Percentiles rank a stretch among this genome's conserved stretches.
Conservation (phyloP, 2,888 invertebrate genomes). For the Eupithecia centaureata region DNA sequence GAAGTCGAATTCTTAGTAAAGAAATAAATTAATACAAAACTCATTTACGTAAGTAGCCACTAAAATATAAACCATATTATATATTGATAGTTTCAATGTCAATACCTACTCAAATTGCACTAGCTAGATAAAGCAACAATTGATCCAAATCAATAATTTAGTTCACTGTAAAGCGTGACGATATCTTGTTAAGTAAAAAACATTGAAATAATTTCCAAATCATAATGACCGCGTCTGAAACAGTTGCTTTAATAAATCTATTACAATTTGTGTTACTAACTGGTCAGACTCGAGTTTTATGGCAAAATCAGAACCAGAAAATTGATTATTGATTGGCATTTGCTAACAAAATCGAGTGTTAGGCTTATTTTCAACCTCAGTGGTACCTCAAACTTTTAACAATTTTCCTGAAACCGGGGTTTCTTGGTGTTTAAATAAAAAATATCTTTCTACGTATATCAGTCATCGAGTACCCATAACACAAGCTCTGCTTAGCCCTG, state of each 20-base stretch:
- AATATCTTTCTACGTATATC: too few species aligned
- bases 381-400: background rate
- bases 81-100: background rate
- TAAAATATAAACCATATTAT: constrained; percentile 13
- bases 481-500: too few species aligned
- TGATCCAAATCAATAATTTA: constrained; percentile 1
- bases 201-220: constrained; percentile 42
- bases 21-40: too few species aligned
- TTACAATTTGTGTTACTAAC: constrained; percentile 52
- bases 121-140: background rate
- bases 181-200: constrained; percentile 44
- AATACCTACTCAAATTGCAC: background rate
- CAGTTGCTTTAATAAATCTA: constrained; percentile 48
- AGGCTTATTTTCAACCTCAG: background rate
- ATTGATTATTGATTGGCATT: constrained; percentile 40
- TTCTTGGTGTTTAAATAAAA: too few species aligned
- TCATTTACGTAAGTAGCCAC: background rate
- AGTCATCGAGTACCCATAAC: too few species aligned
- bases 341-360: constrained; percentile 10
- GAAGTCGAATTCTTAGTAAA: background rate
- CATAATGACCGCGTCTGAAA: constrained; percentile 45
- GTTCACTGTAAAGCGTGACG: constrained; percentile 39
- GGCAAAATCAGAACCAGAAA: constrained; percentile 54
- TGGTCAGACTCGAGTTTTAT: constrained; percentile 42
- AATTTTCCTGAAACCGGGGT: too few species aligned